Conservation (phyloP, 2,888 invertebrate species). For the Agriopis aurantiaria region DNA sequence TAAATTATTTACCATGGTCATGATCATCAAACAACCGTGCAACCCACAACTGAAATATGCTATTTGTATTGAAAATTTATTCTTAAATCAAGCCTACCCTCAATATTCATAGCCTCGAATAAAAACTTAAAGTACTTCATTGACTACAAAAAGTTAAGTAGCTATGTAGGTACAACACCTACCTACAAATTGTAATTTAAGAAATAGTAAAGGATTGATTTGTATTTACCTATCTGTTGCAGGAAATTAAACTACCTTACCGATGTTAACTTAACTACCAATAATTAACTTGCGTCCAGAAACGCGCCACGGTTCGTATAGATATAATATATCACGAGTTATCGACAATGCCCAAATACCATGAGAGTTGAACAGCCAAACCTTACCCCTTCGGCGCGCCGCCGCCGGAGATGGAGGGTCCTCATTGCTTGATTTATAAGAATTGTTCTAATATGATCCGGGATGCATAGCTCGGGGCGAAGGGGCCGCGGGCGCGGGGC, state of each 20-base stretch:
- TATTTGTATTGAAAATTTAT: not conserved
- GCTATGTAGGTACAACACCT: too few relatives aligned
- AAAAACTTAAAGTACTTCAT: not conserved
- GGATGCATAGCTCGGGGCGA: conserved; percentile 49
- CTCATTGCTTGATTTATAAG: conserved; percentile 58
- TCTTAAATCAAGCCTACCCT: not conserved
- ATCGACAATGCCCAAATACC: conserved; percentile 18
- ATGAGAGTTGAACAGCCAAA: conserved; percentile 43
- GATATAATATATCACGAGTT: conserved; percentile 14
- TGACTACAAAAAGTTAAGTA: too few relatives aligned
- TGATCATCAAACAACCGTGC: too few relatives aligned
- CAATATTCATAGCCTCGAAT: not conserved
- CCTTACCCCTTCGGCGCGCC: conserved; percentile 32
- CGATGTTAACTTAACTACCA: not conserved
- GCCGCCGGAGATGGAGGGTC: conserved; percentile 41
- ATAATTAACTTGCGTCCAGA: conserved; percentile 5
- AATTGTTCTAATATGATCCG: conserved; percentile 51
- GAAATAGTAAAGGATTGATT: too few relatives aligned
- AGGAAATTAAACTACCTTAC: too few relatives aligned
- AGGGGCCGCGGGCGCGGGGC: conserved; percentile 55
- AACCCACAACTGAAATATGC: too few relatives aligned
- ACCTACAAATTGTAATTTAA: too few relatives aligned
- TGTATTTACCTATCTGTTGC: too few relatives aligned
- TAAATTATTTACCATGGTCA: too few relatives aligned
- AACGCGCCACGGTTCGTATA: conserved; percentile 14